Evolutionary conservation across 2,113 vertebrate genomes (phyloP).

Genomic region (Caranx melampygus): DNA sequence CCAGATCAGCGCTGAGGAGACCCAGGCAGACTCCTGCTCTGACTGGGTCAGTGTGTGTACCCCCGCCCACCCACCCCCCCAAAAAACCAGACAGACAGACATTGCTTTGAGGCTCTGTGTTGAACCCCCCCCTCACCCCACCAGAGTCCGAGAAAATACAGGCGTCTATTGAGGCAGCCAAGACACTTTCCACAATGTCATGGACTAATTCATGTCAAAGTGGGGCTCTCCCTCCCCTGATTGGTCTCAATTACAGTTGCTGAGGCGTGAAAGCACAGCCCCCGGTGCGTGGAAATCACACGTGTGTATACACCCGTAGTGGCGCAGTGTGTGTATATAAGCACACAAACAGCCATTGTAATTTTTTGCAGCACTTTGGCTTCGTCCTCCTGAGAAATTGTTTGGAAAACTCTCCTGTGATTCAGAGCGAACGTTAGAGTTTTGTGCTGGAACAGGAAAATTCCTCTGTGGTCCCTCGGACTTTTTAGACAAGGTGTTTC

Average conservation of each 20-base stretch:
- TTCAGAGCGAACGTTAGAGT: conserved; percentile 9
- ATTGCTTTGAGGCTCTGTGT: background rate
- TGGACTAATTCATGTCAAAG: conserved; percentile 54
- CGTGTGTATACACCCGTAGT: background rate
- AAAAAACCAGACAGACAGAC: conserved; percentile 20
- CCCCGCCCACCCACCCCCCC: background rate
- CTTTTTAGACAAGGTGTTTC: conserved; percentile 15
- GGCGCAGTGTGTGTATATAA: conserved; percentile 8
- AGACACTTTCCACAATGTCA: conserved; percentile 67
- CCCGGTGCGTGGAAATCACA: conserved; percentile 13
- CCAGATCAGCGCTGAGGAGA: conserved; percentile 1
- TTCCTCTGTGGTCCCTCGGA: conserved; percentile 1
- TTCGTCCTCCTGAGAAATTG: conserved; percentile 2
- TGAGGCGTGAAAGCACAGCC: conserved; percentile 34
- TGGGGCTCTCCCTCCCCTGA: conserved; percentile 40
- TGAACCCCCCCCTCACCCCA: conserved; percentile 17
- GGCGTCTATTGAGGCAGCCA: conserved; percentile 55
- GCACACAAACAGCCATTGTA: conserved; percentile 30
- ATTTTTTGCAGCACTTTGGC: conserved; percentile 8
- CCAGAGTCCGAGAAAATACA: conserved; percentile 53
- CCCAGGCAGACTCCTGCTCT: conserved; percentile 28
- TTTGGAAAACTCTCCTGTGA: conserved; percentile 30
- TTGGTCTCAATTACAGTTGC: conserved; percentile 50
- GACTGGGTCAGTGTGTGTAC: conserved; percentile 60
- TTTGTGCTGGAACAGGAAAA: conserved; percentile 14